phyloP scores from a whole-genome alignment of 2,113 vertebrate species.

The Ptilonorhynchus violaceus region DNA sequence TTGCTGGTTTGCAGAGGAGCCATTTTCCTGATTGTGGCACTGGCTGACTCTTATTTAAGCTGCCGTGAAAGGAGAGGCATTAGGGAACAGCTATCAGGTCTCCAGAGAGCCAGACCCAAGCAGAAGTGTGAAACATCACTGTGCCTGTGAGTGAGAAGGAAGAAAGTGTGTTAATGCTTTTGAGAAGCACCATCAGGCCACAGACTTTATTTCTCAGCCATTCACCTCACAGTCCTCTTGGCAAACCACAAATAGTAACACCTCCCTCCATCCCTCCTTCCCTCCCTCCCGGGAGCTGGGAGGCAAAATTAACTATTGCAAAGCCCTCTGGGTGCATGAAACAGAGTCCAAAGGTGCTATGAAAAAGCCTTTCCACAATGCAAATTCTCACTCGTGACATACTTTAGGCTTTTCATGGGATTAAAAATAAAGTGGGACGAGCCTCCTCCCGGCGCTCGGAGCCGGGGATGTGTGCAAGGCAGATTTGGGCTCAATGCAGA shows the following conservation, averaged over 20 bases:
- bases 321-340: not conserved
- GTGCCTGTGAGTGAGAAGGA: conserved; percentile 9
- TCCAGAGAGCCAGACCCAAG: not conserved
- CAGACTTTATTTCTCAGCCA: conserved; percentile 36
- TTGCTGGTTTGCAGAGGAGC: not conserved
- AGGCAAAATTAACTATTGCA: conserved; percentile 15
- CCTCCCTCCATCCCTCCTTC: not conserved
- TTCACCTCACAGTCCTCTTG: not conserved
- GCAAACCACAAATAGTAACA: conserved; percentile 45
- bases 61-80: not conserved
- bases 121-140: conserved; percentile 33
- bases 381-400: not conserved
- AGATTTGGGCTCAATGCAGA: not conserved
- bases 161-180: conserved; percentile 54
- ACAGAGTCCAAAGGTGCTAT: not conserved
- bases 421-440: not conserved
- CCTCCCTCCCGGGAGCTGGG: not conserved
- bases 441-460: rapidly evolving
- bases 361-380: not conserved
- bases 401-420: not conserved
- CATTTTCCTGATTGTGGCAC: not conserved
- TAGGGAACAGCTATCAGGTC: not conserved
- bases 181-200: not conserved
- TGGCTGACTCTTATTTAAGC: not conserved
- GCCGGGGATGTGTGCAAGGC: not conserved